These are phyloP conservation scores for Trididemnum clinides DNA, from an alignment of 23 tunicate species.

Conservation along the genomic window DNA sequence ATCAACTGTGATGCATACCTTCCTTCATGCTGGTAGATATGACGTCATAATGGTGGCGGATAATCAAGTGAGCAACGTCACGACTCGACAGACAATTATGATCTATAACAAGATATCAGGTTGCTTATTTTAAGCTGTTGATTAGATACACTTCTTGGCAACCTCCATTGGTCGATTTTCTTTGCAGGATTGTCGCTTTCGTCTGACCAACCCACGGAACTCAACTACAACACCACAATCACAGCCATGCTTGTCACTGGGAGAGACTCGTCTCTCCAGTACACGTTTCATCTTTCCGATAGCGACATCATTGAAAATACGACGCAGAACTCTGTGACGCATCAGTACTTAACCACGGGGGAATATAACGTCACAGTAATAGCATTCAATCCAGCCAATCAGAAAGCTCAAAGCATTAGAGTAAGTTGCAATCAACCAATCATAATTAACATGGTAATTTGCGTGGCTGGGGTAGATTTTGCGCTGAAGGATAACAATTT, in stretches of 20 bases:
- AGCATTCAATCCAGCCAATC: conserved; percentile 25
- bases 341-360: conserved; percentile 41
- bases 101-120: conserved; percentile 64
- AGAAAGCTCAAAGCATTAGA: not conserved
- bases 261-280: not conserved
- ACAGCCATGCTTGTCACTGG: conserved; percentile 7
- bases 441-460: too few species aligned
- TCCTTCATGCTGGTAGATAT: conserved; percentile 36
- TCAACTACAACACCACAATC: not conserved
- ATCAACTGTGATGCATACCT: conserved; percentile 37
- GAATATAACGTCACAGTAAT: conserved; percentile 55
- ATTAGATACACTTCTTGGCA: not conserved
- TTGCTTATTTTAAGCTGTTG: not conserved
- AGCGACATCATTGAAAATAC: not conserved
- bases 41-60: conserved; percentile 53
- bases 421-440: not conserved
- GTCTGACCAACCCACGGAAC: conserved; percentile 47
- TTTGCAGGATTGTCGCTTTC: conserved; percentile 36
- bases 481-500: too few species aligned
- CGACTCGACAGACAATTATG: conserved; percentile 7
- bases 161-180: not conserved
- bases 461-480: too few species aligned
- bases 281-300: not conserved
- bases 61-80: conserved; percentile 34
- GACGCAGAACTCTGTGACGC: not conserved